These are phyloP conservation scores for Himalopsyche tibetana DNA, from an alignment of 2,888 invertebrate species.

Conservation along the genomic window DNA sequence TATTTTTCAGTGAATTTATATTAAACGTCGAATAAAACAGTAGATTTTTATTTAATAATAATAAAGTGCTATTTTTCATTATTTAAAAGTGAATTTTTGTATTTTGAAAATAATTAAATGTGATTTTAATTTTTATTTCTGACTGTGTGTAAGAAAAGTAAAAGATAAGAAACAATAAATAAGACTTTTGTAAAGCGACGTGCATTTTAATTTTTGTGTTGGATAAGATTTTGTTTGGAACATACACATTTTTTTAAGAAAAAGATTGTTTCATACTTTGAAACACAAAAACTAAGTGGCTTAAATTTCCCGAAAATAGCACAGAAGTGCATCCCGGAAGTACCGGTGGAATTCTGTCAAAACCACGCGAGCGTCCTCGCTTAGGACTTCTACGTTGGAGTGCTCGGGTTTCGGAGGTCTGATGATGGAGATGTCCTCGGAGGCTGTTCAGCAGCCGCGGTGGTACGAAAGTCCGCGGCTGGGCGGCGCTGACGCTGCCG, in stretches of 20 bases:
- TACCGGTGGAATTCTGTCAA: conserved; percentile 22
- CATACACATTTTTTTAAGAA: neutral
- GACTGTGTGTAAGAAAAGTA: neutral
- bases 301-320: neutral
- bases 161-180: neutral
- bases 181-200: neutral
- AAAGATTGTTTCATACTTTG: neutral
- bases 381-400: conserved; percentile 14
- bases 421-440: conserved; percentile 65
- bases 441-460: conserved; percentile 74
- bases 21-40: neutral
- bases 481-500: conserved; percentile 75
- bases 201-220: neutral
- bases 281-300: neutral
- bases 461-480: conserved; percentile 77
- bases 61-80: neutral
- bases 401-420: conserved; percentile 69
- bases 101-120: neutral
- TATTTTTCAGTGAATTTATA: neutral
- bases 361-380: conserved; percentile 32
- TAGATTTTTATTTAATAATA: conserved; percentile 19
- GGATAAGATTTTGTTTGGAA: neutral
- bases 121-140: neutral
- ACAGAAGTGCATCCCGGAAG: neutral
- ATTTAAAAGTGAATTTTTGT: neutral